phyloP scores from a whole-genome alignment of 92 coral and sea anemone species.

The Umimayanthus chanpuru region DNA sequence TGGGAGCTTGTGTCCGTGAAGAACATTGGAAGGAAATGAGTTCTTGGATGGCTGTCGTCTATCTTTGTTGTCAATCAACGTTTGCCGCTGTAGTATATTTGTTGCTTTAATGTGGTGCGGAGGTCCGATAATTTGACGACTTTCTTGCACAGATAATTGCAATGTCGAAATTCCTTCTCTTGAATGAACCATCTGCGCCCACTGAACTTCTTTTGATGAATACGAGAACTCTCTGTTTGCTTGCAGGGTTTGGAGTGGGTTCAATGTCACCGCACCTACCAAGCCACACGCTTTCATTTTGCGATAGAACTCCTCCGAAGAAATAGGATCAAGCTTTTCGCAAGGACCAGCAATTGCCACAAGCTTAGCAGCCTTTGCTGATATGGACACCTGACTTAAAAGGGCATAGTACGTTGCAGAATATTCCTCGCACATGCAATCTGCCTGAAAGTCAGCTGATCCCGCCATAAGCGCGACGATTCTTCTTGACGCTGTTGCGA shows the following conservation, averaged over 20 bases:
- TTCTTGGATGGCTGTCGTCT: neutral
- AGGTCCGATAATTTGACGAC: constrained; percentile 42
- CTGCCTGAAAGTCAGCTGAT: constrained; percentile 34
- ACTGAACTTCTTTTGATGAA: constrained; percentile 22
- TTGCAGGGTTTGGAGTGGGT: constrained; percentile 32
- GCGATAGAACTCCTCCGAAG: constrained; percentile 44
- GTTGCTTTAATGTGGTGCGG: constrained; percentile 35
- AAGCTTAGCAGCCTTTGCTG: constrained; percentile 43
- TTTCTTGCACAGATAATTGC: constrained; percentile 44
- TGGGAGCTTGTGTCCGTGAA: neutral
- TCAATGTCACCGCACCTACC: constrained; percentile 23
- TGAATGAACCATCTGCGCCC: constrained; percentile 27
- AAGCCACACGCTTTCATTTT: constrained; percentile 54
- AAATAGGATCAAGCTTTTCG: constrained; percentile 44
- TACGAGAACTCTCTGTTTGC: constrained; percentile 42
- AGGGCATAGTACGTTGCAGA: constrained; percentile 31
- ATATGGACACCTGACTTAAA: constrained; percentile 33
- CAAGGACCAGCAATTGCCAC: constrained; percentile 44
- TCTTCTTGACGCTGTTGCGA: constrained; percentile 29
- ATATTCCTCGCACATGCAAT: constrained; percentile 19
- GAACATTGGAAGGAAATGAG: neutral
- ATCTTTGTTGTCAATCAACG: neutral
- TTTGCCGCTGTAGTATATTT: constrained; percentile 4
- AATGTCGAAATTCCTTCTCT: neutral
- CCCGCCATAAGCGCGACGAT: constrained; percentile 25